These are phyloP conservation scores for Chrysomallon squamiferum DNA, from an alignment of 1,140 invertebrate species.

Conservation along the genomic window DNA sequence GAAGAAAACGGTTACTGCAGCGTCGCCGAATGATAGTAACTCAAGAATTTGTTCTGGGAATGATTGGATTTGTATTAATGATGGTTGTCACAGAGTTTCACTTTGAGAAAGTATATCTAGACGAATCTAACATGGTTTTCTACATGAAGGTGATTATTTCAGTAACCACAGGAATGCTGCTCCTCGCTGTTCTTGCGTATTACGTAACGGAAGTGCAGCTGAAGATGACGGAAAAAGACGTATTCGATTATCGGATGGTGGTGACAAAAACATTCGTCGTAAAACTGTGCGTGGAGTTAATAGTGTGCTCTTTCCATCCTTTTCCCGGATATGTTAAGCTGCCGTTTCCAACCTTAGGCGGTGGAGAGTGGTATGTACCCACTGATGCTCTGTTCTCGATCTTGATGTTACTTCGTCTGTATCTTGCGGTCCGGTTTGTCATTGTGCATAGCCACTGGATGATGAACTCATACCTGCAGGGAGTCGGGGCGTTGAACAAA, in stretches of 20 bases:
- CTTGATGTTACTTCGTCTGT: constrained; percentile 60
- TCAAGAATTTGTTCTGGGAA: constrained; percentile 36
- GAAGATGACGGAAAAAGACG: constrained; percentile 49
- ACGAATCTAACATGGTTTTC: constrained; percentile 27
- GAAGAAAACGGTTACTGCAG: no score
- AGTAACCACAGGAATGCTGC: constrained; percentile 46
- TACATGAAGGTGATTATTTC: constrained; percentile 71
- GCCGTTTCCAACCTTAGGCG: constrained; percentile 18
- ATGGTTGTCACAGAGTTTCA: constrained; percentile 38
- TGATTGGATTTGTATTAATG: constrained; percentile 49
- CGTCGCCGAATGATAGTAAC: constrained; percentile 21
- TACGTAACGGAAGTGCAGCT: constrained; percentile 44
- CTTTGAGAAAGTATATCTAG: constrained; percentile 25
- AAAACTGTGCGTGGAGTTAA: constrained; percentile 25
- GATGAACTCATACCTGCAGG: constrained; percentile 2
- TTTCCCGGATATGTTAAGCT: constrained; percentile 47
- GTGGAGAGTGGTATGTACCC: constrained; percentile 25
- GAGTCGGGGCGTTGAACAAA: no score
- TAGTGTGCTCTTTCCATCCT: constrained; percentile 50
- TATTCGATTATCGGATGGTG: constrained; percentile 19
- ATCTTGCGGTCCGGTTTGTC: constrained; percentile 47
- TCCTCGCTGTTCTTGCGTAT: constrained; percentile 39
- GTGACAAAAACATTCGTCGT: constrained; percentile 1
- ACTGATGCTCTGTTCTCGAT: constrained; percentile 58
- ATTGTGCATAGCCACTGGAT: background rate